A percentile compares a stretch with the other conserved stretches of the same genome.
These are phyloP conservation scores for Forbesichthys papilliferus DNA, from an alignment of 2,113 vertebrate genomes.

Conservation along the genomic window DNA sequence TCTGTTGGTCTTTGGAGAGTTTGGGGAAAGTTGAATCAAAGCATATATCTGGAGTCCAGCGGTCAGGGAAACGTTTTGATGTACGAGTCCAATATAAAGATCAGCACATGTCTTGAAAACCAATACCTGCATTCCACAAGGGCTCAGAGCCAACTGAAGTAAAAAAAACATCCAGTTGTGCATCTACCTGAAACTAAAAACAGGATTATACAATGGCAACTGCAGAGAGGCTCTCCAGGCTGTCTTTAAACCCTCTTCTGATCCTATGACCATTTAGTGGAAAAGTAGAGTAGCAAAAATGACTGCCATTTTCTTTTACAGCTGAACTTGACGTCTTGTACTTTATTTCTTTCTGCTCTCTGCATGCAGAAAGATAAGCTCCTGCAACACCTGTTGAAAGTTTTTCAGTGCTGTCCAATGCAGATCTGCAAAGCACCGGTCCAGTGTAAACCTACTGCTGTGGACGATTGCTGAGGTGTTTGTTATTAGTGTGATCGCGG, in stretches of 20 bases:
- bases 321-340: not conserved
- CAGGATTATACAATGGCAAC: slow-evolving; percentile 26
- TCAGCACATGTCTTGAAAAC: slow-evolving; percentile 58
- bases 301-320: slow-evolving; percentile 10
- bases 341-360: not conserved
- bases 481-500: slow-evolving; percentile 70
- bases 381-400: slow-evolving; percentile 15
- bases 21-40: slow-evolving; percentile 68
- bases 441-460: slow-evolving; percentile 38
- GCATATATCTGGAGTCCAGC: slow-evolving; percentile 57
- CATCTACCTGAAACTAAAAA: slow-evolving; percentile 53
- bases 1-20: slow-evolving; percentile 64
- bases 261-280: slow-evolving; percentile 15
- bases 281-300: not conserved
- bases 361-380: not conserved
- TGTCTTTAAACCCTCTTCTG: slow-evolving; percentile 19
- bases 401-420: slow-evolving; percentile 4
- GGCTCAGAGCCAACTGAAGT: slow-evolving; percentile 22
- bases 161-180: slow-evolving; percentile 35
- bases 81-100: slow-evolving; percentile 66
- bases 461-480: slow-evolving; percentile 55
- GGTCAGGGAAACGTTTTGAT: slow-evolving; percentile 68
- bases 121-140: slow-evolving; percentile 43
- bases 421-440: slow-evolving; percentile 37
- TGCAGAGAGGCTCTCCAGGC: slow-evolving; percentile 27